phyloP scores from a whole-genome alignment of 2,113 vertebrate species.

The Psilopsiagon aurifrons region DNA sequence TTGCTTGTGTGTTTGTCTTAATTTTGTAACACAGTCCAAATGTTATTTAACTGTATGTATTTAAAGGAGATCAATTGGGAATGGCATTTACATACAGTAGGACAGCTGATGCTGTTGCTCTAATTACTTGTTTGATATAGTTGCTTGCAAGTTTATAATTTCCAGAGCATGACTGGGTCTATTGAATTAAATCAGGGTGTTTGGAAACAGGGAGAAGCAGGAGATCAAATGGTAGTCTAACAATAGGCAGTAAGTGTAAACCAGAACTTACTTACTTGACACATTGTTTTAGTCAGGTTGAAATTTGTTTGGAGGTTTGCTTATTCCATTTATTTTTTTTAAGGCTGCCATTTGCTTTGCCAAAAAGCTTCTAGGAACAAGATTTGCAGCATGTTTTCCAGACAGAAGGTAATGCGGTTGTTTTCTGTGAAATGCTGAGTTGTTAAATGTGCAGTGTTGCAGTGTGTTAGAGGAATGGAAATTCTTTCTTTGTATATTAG shows the following conservation, averaged over 20 bases:
- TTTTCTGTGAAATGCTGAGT: background rate
- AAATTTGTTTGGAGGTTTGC: background rate
- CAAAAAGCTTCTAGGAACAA: background rate
- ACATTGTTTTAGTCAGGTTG: background rate
- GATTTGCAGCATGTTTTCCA: background rate
- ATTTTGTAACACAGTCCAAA: background rate
- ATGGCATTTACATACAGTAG: background rate
- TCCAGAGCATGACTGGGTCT: background rate
- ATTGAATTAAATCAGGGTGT: background rate
- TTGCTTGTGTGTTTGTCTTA: conserved; percentile 4
- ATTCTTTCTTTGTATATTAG: background rate
- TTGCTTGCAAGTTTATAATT: conserved; percentile 21
- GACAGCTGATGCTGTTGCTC: background rate
- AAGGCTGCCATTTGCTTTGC: background rate
- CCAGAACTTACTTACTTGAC: background rate
- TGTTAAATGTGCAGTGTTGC: background rate
- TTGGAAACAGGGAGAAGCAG: background rate
- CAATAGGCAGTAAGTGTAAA: conserved; percentile 17
- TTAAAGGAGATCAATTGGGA: background rate
- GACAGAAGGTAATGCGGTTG: background rate
- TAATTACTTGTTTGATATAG: background rate
- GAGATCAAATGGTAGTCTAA: background rate
- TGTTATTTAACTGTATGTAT: background rate
- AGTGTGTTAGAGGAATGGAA: background rate
- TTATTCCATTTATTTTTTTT: background rate